Evolutionary conservation across 2,888 invertebrate genomes (phyloP).

Genomic region (Eurytoma californica): DNA sequence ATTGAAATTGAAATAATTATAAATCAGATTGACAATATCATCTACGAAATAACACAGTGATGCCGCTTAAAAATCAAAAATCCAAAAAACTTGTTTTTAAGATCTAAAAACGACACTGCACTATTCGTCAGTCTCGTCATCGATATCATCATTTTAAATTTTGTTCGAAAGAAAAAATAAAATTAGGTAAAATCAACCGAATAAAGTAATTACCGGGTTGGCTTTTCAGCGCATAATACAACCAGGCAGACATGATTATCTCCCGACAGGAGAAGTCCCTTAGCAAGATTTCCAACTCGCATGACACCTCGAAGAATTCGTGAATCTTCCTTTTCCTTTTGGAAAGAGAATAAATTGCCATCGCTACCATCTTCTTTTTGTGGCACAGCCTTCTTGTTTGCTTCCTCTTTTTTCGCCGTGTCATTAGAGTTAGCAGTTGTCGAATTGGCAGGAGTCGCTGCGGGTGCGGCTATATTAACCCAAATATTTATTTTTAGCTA

Average conservation of each 20-base stretch:
- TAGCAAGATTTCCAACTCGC: slow-evolving; percentile 94
- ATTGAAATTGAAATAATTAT: slow-evolving; percentile 9
- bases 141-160: slow-evolving; percentile 68
- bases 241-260: slow-evolving; percentile 94
- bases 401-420: slow-evolving; percentile 56
- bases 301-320: slow-evolving; percentile 96
- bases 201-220: slow-evolving; percentile 79
- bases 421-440: slow-evolving; percentile 61
- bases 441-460: slow-evolving; percentile 50
- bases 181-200: not conserved
- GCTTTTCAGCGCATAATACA: slow-evolving; percentile 95
- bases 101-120: slow-evolving; percentile 58
- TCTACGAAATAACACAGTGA: slow-evolving; percentile 62
- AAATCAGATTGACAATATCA: slow-evolving; percentile 70
- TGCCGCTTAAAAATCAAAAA: slow-evolving; percentile 57
- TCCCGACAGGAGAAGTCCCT: slow-evolving; percentile 91
- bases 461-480: slow-evolving; percentile 32
- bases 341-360: slow-evolving; percentile 81
- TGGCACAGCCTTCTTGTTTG: slow-evolving; percentile 66
- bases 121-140: slow-evolving; percentile 73
- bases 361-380: slow-evolving; percentile 85
- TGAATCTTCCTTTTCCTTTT: slow-evolving; percentile 80
- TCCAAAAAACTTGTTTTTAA: slow-evolving; percentile 68
- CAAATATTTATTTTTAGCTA: not conserved
- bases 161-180: not conserved